Evolutionary conservation across 2,888 invertebrate genomes (phyloP).

Genomic region (Mantis religiosa): DNA sequence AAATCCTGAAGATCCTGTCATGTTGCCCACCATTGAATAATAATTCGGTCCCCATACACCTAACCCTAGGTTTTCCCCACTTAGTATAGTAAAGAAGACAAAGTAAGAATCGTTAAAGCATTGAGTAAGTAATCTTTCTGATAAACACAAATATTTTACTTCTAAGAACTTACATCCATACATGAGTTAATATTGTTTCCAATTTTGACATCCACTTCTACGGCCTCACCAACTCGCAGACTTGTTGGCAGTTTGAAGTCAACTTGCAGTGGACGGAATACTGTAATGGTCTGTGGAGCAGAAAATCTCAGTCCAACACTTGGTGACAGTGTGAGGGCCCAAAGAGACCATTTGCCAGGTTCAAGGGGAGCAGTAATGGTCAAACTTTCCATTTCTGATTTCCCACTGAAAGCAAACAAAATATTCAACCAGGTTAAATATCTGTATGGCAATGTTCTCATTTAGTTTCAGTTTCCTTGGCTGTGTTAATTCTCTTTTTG

Average conservation of each 20-base stretch:
- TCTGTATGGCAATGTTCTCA: too few species aligned
- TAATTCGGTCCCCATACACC: too few species aligned
- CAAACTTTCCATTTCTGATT: conserved; percentile 36
- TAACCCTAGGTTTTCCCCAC: too few species aligned
- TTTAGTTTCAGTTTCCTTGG: too few species aligned
- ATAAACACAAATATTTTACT: background rate
- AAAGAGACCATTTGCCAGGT: conserved; percentile 62
- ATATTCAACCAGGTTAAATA: too few species aligned
- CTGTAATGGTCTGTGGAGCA: conserved; percentile 55
- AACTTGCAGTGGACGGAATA: conserved; percentile 59
- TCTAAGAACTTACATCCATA: conserved; percentile 58
- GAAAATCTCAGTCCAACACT: conserved; percentile 51
- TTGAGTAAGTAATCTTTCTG: background rate
- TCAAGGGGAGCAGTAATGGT: conserved; percentile 58
- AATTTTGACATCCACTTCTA: conserved; percentile 65
- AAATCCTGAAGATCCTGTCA: too few species aligned
- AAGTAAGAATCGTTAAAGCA: background rate
- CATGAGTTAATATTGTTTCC: conserved; percentile 64
- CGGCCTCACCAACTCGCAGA: conserved; percentile 58
- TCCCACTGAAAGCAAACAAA: background rate
- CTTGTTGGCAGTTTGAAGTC: conserved; percentile 58
- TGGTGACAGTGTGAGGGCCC: conserved; percentile 56
- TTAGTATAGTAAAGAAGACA: too few species aligned
- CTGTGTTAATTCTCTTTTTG: too few species aligned
- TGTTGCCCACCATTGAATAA: too few species aligned